Evolutionary conservation across 2,888 invertebrate genomes (phyloP).

Genomic region (Clepsis dumicolana): DNA sequence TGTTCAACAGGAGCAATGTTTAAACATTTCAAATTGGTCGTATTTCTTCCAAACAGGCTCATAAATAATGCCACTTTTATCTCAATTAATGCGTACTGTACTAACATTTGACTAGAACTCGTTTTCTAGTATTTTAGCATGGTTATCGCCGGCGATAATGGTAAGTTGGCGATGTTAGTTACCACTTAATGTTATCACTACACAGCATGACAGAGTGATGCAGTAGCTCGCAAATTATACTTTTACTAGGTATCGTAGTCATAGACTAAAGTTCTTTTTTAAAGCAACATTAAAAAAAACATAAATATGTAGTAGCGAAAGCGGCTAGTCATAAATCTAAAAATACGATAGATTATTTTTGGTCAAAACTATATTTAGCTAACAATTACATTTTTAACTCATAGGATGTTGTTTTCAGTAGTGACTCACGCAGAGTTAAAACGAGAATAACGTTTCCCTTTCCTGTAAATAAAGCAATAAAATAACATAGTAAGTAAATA

Average conservation of each 20-base stretch:
- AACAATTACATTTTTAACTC: too few species aligned
- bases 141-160: slow-evolving; percentile 34
- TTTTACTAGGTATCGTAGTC: slow-evolving; percentile 9
- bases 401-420: too few species aligned
- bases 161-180: slow-evolving; percentile 22
- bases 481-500: neutral
- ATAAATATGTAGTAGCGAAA: too few species aligned
- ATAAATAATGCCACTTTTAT: slow-evolving; percentile 8
- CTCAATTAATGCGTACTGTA: slow-evolving; percentile 11
- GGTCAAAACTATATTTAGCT: too few species aligned
- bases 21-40: neutral
- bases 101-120: slow-evolving; percentile 24
- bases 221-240: slow-evolving; percentile 14
- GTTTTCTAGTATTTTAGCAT: slow-evolving; percentile 41
- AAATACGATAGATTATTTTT: too few species aligned
- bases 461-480: neutral
- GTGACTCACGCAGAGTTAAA: too few species aligned
- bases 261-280: slow-evolving; percentile 16
- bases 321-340: too few species aligned
- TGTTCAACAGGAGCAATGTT: neutral
- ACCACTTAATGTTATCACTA: slow-evolving; percentile 27
- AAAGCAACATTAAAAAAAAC: too few species aligned
- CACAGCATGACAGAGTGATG: slow-evolving; percentile 25
- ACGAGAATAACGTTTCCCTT: neutral
- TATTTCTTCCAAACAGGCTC: slow-evolving; percentile 12